A percentile compares a stretch with the other conserved stretches of the same genome.
phyloP scores from a whole-genome alignment of 2,113 vertebrate genomes.

The Platycercus adscitus region DNA sequence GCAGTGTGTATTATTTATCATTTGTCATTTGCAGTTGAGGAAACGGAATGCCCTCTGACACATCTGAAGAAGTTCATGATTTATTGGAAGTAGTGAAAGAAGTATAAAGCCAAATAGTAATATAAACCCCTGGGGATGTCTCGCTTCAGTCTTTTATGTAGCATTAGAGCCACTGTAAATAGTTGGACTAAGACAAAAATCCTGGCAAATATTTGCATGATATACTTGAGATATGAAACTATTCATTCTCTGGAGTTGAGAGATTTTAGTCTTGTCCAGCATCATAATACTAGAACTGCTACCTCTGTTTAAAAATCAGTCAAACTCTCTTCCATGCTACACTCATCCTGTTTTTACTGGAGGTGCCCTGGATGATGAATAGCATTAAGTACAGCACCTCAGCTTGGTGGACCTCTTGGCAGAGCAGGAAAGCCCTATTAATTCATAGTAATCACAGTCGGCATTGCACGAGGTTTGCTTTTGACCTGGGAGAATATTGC shows the following conservation, averaged over 20 bases:
- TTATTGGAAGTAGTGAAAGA: constrained; percentile 69
- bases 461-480: neutral
- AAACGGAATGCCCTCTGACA: constrained; percentile 62
- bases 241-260: constrained; percentile 60
- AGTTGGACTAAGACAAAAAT: constrained; percentile 69
- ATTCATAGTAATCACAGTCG: neutral
- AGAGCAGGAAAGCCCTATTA: neutral
- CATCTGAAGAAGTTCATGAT: constrained; percentile 67
- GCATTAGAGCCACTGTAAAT: constrained; percentile 65
- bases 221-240: constrained; percentile 64
- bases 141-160: constrained; percentile 60
- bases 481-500: neutral
- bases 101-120: constrained; percentile 74
- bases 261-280: constrained; percentile 30
- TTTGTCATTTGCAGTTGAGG: constrained; percentile 66
- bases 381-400: neutral
- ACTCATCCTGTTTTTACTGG: neutral
- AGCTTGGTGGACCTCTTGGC: neutral
- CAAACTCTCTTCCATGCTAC: neutral
- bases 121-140: constrained; percentile 32
- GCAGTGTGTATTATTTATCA: constrained; percentile 56
- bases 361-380: too few relatives aligned
- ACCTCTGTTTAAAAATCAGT: neutral
- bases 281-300: neutral
- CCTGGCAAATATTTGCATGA: constrained; percentile 67